Evolutionary conservation across 2,888 invertebrate species (phyloP).

Genomic region (Lasioglossum malachurum): DNA sequence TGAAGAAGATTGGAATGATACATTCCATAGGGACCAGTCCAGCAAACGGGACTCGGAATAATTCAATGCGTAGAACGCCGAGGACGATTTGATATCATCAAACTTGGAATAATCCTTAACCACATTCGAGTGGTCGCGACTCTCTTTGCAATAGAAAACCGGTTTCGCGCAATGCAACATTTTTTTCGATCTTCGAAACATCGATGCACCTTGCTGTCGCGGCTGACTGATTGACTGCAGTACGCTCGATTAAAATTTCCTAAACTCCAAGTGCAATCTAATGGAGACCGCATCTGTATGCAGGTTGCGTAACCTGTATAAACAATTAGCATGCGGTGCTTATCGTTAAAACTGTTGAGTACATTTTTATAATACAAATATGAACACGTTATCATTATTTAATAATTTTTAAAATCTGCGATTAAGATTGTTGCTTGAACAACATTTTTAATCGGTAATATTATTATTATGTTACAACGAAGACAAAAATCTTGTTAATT

Average conservation of each 20-base stretch:
- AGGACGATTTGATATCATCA: constrained; percentile 56
- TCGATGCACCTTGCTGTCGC: constrained; percentile 61
- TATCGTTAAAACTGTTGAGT: not conserved
- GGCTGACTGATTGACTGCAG: constrained; percentile 65
- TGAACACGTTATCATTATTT: not conserved
- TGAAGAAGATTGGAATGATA: not conserved
- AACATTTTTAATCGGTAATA: not conserved
- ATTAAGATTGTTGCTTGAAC: not conserved
- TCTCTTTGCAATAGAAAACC: constrained; percentile 66
- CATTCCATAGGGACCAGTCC: constrained; percentile 25
- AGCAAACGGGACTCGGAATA: constrained; percentile 58
- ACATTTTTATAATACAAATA: not conserved
- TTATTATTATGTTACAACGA: not conserved
- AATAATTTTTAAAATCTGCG: not conserved
- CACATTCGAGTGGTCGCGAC: constrained; percentile 55
- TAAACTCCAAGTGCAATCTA: not conserved
- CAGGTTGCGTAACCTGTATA: not conserved
- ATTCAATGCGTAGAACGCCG: constrained; percentile 48
- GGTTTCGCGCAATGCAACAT: constrained; percentile 67
- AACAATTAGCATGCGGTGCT: not conserved
- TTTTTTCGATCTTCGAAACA: constrained; percentile 63
- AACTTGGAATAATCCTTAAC: constrained; percentile 53
- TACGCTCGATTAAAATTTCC: constrained; percentile 18
- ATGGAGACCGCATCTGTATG: not conserved
- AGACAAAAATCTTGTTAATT: not conserved